phyloP scores from a whole-genome alignment of 2,113 vertebrate genomes.

The Ciconia stormi region DNA sequence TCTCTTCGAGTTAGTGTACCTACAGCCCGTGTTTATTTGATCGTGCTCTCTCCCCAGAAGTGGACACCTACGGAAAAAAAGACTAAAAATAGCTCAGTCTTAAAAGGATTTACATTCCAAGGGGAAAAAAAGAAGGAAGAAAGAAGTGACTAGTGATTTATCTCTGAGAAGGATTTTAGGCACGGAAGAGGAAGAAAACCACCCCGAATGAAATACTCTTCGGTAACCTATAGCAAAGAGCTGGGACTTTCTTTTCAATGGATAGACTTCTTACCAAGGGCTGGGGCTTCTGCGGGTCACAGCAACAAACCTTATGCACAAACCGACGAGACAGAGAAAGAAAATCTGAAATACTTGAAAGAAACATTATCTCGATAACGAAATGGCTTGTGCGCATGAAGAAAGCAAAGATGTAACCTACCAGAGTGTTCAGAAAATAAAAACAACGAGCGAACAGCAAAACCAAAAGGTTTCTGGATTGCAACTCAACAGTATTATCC shows the following conservation, averaged over 20 bases:
- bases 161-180: background rate
- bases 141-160: background rate
- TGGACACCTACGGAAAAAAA: background rate
- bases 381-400: constrained; percentile 65
- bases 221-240: background rate
- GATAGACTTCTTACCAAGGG: constrained; percentile 15
- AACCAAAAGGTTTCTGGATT: constrained; percentile 25
- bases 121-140: background rate
- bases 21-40: constrained; percentile 44
- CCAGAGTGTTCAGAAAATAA: constrained; percentile 49
- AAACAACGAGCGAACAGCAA: background rate
- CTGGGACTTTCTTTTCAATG: background rate
- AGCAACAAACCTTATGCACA: constrained; percentile 14
- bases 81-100: constrained; percentile 6
- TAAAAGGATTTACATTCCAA: constrained; percentile 7
- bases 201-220: background rate
- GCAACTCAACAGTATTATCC: constrained; percentile 15
- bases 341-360: constrained; percentile 68
- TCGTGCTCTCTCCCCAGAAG: background rate
- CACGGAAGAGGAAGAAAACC: background rate
- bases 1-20: background rate
- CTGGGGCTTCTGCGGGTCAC: background rate
- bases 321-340: background rate
- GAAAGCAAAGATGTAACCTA: constrained; percentile 58
- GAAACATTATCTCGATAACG: constrained; percentile 39